A percentile compares a stretch with the other conserved stretches of the same genome.
These are phyloP conservation scores for Unio delphinus DNA, from an alignment of 2,888 invertebrate genomes.

Conservation along the genomic window DNA sequence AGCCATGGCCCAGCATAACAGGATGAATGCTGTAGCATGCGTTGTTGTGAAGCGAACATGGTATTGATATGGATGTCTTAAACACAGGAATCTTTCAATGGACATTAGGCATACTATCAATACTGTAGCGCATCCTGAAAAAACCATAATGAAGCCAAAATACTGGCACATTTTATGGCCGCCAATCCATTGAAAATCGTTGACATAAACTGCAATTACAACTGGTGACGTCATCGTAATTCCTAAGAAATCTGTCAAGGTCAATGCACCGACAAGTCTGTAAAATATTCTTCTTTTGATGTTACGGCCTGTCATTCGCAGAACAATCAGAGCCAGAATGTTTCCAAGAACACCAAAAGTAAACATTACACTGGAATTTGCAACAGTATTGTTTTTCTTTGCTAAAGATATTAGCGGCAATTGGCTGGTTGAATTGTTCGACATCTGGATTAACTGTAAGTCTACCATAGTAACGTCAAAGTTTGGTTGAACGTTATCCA, in stretches of 20 bases:
- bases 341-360: slow-evolving; percentile 66
- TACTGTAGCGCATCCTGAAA: slow-evolving; percentile 67
- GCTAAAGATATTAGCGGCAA: slow-evolving; percentile 16
- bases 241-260: slow-evolving; percentile 69
- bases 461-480: too few species aligned
- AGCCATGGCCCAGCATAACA: slow-evolving; percentile 57
- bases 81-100: slow-evolving; percentile 67
- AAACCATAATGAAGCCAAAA: slow-evolving; percentile 70
- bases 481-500: too few species aligned
- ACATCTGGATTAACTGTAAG: too few species aligned
- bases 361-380: slow-evolving; percentile 54
- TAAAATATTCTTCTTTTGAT: slow-evolving; percentile 68
- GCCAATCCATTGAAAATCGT: slow-evolving; percentile 62
- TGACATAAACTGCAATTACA: slow-evolving; percentile 61
- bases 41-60: slow-evolving; percentile 57
- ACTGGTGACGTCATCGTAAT: slow-evolving; percentile 66
- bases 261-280: slow-evolving; percentile 67
- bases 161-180: slow-evolving; percentile 64
- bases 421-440: slow-evolving; percentile 10
- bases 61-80: slow-evolving; percentile 67
- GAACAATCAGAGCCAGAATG: slow-evolving; percentile 65
- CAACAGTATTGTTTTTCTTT: slow-evolving; percentile 36
- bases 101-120: slow-evolving; percentile 70
- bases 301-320: slow-evolving; percentile 56
- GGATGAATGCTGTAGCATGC: slow-evolving; percentile 59